Conservation (phyloP, 2,888 invertebrate species). For the Protodeltote pygarga region DNA sequence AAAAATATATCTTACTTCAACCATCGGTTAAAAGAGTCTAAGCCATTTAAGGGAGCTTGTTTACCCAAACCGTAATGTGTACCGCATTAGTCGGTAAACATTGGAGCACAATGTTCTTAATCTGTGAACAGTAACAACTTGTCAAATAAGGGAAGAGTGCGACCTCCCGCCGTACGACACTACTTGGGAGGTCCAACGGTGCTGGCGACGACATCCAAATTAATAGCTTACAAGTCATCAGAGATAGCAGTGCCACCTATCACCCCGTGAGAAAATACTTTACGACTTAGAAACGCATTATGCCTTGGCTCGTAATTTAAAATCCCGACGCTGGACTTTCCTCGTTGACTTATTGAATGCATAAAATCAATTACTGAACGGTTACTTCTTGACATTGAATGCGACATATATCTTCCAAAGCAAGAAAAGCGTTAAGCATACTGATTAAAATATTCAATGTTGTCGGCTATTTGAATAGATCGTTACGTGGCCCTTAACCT, state of each 20-base stretch:
- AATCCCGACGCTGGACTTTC: constrained; percentile 26
- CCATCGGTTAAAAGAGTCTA: constrained; percentile 53
- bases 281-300: constrained; percentile 46
- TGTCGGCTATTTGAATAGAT: constrained; percentile 70
- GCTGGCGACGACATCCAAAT: constrained; percentile 60
- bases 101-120: constrained; percentile 59
- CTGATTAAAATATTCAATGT: constrained; percentile 72
- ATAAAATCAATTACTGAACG: constrained; percentile 58
- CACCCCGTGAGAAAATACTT: constrained; percentile 61
- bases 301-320: constrained; percentile 35
- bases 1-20: constrained; percentile 58
- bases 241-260: constrained; percentile 59
- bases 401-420: constrained; percentile 50
- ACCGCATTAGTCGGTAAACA: constrained; percentile 49
- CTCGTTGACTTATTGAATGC: constrained; percentile 42
- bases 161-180: constrained; percentile 60
- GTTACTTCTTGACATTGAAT: constrained; percentile 51
- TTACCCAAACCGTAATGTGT: constrained; percentile 47
- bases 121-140: constrained; percentile 63
- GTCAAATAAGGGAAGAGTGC: constrained; percentile 67
- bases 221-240: constrained; percentile 71
- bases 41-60: constrained; percentile 55
- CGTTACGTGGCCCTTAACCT: constrained; percentile 63
- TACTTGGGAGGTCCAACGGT: constrained; percentile 77
- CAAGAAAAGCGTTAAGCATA: constrained; percentile 54